phyloP scores from a whole-genome alignment of 2,888 invertebrate genomes.

The Agrotis ipsilon region DNA sequence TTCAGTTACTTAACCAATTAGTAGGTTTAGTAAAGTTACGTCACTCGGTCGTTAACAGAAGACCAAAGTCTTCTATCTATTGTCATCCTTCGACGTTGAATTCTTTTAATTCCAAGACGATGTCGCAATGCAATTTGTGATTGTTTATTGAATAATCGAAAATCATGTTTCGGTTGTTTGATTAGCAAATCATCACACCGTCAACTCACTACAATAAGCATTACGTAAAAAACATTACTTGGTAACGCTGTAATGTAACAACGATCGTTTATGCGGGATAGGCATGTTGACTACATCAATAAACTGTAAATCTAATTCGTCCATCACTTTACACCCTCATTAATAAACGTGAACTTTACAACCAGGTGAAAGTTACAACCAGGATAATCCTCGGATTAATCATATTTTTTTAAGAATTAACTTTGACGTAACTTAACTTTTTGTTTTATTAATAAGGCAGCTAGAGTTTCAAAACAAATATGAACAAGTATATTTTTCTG shows the following conservation, averaged over 20 bases:
- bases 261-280: too few species aligned
- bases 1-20: neutral
- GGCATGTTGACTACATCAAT: too few species aligned
- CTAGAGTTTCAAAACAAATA: too few species aligned
- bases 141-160: slow-evolving; percentile 11
- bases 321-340: too few species aligned
- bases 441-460: too few species aligned
- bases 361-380: too few species aligned
- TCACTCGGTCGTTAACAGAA: neutral
- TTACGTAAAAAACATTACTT: neutral
- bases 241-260: neutral
- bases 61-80: neutral
- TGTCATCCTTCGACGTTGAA: neutral
- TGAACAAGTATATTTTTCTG: too few species aligned
- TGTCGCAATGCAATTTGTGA: neutral
- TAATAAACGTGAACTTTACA: too few species aligned
- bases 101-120: slow-evolving; percentile 1
- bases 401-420: too few species aligned
- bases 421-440: too few species aligned
- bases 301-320: too few species aligned
- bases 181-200: slow-evolving; percentile 10
- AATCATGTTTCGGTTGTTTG: slow-evolving; percentile 7
- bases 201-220: slow-evolving; percentile 21
- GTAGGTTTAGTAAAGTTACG: neutral
- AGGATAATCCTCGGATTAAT: too few species aligned